Conservation (phyloP, 2,888 invertebrate species). For the Argynnis bischoffii region DNA sequence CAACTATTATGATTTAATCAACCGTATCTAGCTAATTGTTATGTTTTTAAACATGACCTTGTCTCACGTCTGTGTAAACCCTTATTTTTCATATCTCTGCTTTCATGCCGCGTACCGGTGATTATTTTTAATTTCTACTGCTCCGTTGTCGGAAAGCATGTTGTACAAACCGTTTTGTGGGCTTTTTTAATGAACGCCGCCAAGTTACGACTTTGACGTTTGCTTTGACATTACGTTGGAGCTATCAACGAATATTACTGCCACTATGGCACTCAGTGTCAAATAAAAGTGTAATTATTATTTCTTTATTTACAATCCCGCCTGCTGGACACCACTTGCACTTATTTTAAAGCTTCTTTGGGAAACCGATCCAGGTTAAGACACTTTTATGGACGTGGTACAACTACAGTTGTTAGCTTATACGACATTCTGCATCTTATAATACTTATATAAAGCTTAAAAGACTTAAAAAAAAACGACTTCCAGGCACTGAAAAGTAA, state of each 20-base stretch:
- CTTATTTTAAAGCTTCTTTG: conserved; percentile 34
- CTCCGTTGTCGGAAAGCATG: conserved; percentile 62
- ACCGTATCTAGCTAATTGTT: conserved; percentile 13
- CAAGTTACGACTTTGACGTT: conserved; percentile 59
- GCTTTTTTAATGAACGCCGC: conserved; percentile 61
- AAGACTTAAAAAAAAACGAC: too few species aligned
- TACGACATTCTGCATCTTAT: neutral
- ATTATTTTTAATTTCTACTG: conserved; percentile 74
- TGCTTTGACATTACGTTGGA: conserved; percentile 52
- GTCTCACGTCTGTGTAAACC: conserved; percentile 34
- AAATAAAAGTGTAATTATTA: conserved; percentile 44
- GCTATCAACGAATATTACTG: conserved; percentile 43
- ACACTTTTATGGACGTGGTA: conserved; percentile 13
- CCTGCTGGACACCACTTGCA: conserved; percentile 35
- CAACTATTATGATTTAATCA: too few species aligned
- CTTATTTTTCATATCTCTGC: conserved; percentile 72
- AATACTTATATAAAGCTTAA: neutral
- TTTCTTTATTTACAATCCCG: conserved; percentile 40
- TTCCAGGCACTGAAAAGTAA: too few species aligned
- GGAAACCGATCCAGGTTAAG: conserved; percentile 21
- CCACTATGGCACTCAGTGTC: conserved; percentile 41
- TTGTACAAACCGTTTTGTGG: conserved; percentile 63
- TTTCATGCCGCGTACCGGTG: conserved; percentile 58
- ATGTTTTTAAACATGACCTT: conserved; percentile 16
- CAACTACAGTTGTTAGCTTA: conserved; percentile 4